Percentiles rank a stretch among this genome's conserved stretches.
Evolutionary conservation across 2,113 vertebrate genomes (phyloP).

Genomic region (Hydrochoerus hydrochaeris): DNA sequence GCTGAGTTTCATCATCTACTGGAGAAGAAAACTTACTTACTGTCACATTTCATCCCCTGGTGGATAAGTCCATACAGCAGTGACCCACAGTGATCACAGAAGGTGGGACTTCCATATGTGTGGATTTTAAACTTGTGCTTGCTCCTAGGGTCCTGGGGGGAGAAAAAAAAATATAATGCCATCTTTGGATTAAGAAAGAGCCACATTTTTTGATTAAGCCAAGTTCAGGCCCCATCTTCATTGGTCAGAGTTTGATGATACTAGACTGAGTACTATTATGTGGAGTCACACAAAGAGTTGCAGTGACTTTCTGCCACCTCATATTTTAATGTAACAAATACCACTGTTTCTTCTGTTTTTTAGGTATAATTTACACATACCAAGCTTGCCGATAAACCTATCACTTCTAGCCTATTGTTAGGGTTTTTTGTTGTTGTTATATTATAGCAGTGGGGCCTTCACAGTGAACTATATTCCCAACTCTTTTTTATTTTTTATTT

Average conservation of each 20-base stretch:
- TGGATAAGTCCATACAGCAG: slow-evolving; percentile 98
- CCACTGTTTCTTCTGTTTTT: background rate
- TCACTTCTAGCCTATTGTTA: background rate
- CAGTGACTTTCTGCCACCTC: background rate
- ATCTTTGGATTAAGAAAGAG: background rate
- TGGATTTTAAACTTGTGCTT: slow-evolving; percentile 99
- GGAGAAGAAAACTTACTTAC: slow-evolving; percentile 87
- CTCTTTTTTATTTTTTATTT: background rate
- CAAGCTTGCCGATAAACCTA: background rate
- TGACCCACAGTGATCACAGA: slow-evolving; percentile 98
- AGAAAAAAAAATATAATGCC: background rate
- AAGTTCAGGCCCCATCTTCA: background rate
- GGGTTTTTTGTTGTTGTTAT: background rate
- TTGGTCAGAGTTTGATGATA: rapidly evolving
- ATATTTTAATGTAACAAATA: background rate
- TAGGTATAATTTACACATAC: background rate
- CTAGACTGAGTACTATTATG: rapidly evolving
- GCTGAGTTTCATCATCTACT: background rate
- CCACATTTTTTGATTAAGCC: background rate
- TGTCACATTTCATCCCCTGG: slow-evolving; percentile 99
- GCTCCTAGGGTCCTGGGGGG: slow-evolving; percentile 95
- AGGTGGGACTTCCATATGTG: slow-evolving; percentile 96
- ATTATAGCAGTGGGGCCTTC: background rate
- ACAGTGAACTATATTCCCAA: background rate
- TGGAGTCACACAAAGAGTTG: background rate